Percentiles rank a stretch among this genome's conserved stretches.
Conservation (phyloP, 2,797 vertebrate species). For the Corythornis leucogaster region DNA sequence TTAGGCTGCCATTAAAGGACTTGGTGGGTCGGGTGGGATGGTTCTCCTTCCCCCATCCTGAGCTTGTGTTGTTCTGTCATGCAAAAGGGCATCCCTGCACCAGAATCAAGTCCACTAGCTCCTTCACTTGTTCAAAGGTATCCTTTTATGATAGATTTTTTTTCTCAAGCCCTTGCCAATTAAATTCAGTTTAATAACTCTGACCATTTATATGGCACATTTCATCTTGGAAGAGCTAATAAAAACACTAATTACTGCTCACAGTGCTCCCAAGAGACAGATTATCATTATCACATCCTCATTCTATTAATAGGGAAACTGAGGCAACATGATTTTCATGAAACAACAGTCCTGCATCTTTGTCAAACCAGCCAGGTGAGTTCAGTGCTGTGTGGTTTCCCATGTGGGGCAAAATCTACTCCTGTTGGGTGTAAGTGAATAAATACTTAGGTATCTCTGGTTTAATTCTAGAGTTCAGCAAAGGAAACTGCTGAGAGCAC, state of each 20-base stretch:
- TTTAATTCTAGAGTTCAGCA: not conserved
- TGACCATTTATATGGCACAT: not conserved
- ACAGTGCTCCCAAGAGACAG: slow-evolving; percentile 2
- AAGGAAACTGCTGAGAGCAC: not conserved
- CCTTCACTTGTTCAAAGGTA: not conserved
- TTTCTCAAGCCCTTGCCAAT: not conserved
- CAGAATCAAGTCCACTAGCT: not conserved
- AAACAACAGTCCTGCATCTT: not conserved
- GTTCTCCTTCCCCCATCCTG: not conserved
- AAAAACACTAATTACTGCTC: slow-evolving; percentile 33
- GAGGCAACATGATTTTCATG: not conserved
- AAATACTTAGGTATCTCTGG: not conserved
- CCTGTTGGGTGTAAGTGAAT: not conserved
- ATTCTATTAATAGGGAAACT: not conserved
- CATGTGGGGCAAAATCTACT: not conserved
- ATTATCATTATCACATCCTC: not conserved
- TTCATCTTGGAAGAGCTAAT: slow-evolving; percentile 25
- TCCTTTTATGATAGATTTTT: not conserved
- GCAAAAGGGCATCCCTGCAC: not conserved
- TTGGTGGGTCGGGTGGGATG: not conserved
- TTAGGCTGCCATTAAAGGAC: not conserved
- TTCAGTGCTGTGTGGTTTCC: not conserved
- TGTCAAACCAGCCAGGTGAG: not conserved
- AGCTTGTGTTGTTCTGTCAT: not conserved
- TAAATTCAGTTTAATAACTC: slow-evolving; percentile 37